phyloP scores from a whole-genome alignment of 2,888 invertebrate genomes.

The Macrophya alboannulata region DNA sequence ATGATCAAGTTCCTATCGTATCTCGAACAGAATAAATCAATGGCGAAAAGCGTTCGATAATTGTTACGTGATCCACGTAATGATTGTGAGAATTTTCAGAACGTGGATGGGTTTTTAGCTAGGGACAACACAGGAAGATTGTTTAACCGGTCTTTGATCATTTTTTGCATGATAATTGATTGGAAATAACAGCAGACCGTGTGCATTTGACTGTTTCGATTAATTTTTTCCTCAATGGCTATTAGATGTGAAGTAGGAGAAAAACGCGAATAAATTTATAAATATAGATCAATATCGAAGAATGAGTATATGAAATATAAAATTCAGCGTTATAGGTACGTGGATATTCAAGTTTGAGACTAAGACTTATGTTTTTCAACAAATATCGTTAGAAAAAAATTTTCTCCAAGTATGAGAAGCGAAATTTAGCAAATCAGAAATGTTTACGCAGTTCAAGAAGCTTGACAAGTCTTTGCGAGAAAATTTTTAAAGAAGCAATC shows the following conservation, averaged over 20 bases:
- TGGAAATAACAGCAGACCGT: background rate
- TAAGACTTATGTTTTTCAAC: background rate
- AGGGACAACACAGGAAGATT: background rate
- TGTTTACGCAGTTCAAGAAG: background rate
- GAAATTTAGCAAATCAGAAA: background rate
- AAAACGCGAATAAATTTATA: background rate
- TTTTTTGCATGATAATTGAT: background rate
- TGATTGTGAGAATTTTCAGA: background rate
- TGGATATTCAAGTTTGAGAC: background rate
- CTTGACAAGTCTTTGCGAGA: constrained; percentile 1
- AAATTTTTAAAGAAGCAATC: background rate
- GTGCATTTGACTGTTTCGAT: constrained; percentile 16
- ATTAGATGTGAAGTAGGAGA: background rate
- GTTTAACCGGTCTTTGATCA: background rate
- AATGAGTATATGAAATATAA: background rate
- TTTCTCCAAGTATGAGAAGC: background rate
- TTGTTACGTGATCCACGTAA: background rate
- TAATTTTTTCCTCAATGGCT: background rate
- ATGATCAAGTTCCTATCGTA: background rate
- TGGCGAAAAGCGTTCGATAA: background rate
- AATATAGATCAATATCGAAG: background rate
- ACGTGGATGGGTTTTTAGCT: background rate
- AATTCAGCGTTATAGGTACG: background rate
- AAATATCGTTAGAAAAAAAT: background rate
- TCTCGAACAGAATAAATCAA: background rate